phyloP scores from a whole-genome alignment of 2,797 vertebrate species.

The Aratinga solstitialis region DNA sequence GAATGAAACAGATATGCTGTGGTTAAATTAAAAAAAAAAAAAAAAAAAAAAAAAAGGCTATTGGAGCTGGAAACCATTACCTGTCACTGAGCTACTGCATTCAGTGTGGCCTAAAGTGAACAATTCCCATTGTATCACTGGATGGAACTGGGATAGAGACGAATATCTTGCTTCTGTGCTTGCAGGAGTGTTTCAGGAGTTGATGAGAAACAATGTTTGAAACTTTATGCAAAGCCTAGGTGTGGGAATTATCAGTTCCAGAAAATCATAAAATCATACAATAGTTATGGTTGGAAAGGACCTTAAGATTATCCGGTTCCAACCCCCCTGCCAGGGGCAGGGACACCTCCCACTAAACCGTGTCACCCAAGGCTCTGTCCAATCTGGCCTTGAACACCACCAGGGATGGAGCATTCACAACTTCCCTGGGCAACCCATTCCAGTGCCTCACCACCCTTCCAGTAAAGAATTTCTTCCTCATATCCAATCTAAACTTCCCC shows the following conservation, averaged over 20 bases:
- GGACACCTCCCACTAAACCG: too few species aligned
- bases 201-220: not conserved
- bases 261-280: not conserved
- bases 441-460: too few species aligned
- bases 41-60: too few species aligned
- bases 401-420: too few species aligned
- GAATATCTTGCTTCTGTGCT: not conserved
- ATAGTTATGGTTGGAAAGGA: too few species aligned
- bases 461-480: too few species aligned
- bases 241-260: accelerated
- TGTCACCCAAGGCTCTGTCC: too few species aligned
- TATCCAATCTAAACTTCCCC: too few species aligned
- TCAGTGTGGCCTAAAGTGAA: not conserved
- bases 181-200: not conserved
- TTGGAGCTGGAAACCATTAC: not conserved
- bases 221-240: accelerated
- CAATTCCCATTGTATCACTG: not conserved
- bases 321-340: too few species aligned
- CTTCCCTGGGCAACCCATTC: too few species aligned
- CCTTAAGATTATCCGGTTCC: too few species aligned
- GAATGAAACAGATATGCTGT: not conserved
- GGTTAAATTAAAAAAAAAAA: not conserved
- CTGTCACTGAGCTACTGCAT: not conserved
- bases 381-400: too few species aligned
- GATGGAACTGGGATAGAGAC: not conserved